Evolutionary conservation across 2,797 vertebrate genomes (phyloP).

Genomic region (Squalus acanthias): DNA sequence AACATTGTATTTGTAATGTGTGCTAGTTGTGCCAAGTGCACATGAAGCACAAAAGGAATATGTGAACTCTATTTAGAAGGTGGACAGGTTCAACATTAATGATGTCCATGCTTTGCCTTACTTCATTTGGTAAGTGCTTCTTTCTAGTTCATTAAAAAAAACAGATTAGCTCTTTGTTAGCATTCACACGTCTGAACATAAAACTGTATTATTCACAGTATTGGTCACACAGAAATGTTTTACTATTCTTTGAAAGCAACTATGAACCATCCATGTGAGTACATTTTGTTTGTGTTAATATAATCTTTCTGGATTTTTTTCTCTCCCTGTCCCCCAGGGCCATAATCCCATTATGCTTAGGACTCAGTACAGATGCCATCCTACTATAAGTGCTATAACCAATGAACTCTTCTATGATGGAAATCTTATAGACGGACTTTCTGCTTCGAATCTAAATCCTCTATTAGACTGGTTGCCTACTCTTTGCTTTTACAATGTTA

Average conservation of each 20-base stretch:
- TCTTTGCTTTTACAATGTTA: conserved; percentile 61
- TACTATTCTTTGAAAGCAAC: conserved; percentile 15
- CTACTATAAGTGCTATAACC: conserved; percentile 59
- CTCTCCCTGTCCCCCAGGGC: conserved; percentile 51
- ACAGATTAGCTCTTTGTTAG: not conserved
- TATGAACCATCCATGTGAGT: not conserved
- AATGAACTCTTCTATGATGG: conserved; percentile 63
- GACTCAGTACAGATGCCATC: conserved; percentile 70
- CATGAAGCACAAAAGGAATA: conserved; percentile 16
- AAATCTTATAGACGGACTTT: conserved; percentile 54
- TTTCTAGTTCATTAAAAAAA: not conserved
- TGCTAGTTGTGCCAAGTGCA: conserved; percentile 30
- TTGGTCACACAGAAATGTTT: not conserved
- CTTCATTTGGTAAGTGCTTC: not conserved
- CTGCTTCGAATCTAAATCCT: conserved; percentile 53
- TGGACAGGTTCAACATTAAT: not conserved
- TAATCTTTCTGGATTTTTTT: conserved; percentile 35
- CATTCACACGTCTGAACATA: not conserved
- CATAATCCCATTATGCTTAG: conserved; percentile 54
- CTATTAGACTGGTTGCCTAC: conserved; percentile 64
- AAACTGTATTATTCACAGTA: conserved; percentile 5
- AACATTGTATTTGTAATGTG: conserved; percentile 20
- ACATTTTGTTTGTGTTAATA: not conserved
- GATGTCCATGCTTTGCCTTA: conserved; percentile 18
- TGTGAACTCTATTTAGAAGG: conserved; percentile 33